Percentiles rank a stretch among this genome's conserved stretches.
phyloP scores from a whole-genome alignment of 2,888 invertebrate species.

The Parnassius glacialis region DNA sequence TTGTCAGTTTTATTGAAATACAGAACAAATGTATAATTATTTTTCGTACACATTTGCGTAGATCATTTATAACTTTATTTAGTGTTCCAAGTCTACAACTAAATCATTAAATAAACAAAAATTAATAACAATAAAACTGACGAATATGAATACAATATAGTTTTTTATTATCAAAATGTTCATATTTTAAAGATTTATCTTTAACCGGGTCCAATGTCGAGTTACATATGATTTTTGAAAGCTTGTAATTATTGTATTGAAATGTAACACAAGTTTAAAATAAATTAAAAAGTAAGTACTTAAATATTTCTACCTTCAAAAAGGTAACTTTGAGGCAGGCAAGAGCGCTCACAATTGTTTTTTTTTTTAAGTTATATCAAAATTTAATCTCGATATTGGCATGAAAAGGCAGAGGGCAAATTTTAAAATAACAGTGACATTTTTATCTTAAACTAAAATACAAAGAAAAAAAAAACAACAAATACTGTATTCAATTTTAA shows the following conservation, averaged over 20 bases:
- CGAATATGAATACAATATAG: conserved; percentile 12
- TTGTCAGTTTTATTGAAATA: too few relatives aligned
- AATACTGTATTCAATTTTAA: conserved; percentile 63
- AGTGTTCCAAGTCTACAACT: too few relatives aligned
- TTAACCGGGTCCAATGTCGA: neutral
- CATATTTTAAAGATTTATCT: neutral
- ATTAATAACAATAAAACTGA: neutral
- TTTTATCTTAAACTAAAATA: conserved; percentile 44
- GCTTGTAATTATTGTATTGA: neutral
- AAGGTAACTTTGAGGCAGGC: conserved; percentile 61
- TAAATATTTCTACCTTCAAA: conserved; percentile 45
- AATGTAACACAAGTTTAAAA: conserved; percentile 33
- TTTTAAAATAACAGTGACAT: conserved; percentile 48
- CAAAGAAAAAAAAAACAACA: conserved; percentile 42
- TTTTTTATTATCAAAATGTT: conserved; percentile 27
- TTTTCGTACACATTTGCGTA: too few relatives aligned
- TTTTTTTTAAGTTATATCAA: conserved; percentile 35
- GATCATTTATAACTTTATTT: too few relatives aligned
- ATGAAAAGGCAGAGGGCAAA: conserved; percentile 59
- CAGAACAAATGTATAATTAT: too few relatives aligned
- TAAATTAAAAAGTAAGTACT: conserved; percentile 49
- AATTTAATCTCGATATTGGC: conserved; percentile 37
- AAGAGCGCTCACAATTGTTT: conserved; percentile 55
- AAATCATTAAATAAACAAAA: too few relatives aligned
- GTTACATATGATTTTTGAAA: neutral